phyloP scores from a whole-genome alignment of 1,140 invertebrate genomes.

The Aphelinus atriplicis region DNA sequence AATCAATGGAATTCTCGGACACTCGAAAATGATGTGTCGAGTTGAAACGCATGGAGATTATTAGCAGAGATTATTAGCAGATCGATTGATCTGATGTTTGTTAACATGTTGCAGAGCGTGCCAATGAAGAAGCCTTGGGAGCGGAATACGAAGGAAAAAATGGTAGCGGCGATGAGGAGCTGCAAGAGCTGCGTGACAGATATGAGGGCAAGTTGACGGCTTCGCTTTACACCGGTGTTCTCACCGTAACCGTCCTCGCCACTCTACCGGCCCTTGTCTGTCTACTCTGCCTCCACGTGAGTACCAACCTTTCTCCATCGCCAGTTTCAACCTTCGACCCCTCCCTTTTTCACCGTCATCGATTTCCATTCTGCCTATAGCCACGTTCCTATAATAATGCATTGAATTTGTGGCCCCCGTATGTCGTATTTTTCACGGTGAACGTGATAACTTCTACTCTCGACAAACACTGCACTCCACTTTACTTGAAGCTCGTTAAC shows the following conservation, averaged over 20 bases:
- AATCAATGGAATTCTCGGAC: no score
- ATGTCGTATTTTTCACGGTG: no score
- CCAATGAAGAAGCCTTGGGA: conserved; percentile 44
- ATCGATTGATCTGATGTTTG: not conserved
- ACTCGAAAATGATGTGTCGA: no score
- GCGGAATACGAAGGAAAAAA: conserved; percentile 39
- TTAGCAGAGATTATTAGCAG: no score
- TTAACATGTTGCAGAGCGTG: conserved; percentile 31
- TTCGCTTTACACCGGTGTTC: conserved; percentile 59
- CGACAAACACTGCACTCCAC: no score
- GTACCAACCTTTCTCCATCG: not conserved
- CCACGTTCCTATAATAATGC: no score
- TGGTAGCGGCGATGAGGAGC: conserved; percentile 54
- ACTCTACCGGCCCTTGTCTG: conserved; percentile 53
- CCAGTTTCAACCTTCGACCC: no score
- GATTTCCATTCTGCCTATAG: no score
- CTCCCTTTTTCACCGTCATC: not conserved
- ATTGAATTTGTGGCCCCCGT: no score
- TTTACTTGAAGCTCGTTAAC: no score
- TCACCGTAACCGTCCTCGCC: conserved; percentile 54
- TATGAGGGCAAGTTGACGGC: conserved; percentile 63
- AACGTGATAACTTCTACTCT: no score
- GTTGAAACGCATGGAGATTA: no score
- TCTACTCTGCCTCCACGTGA: conserved; percentile 30
- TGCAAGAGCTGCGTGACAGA: conserved; percentile 59